A percentile compares a stretch with the other conserved stretches of the same genome.
phyloP scores from a whole-genome alignment of 2,888 invertebrate species.

The Tenthredo notha region DNA sequence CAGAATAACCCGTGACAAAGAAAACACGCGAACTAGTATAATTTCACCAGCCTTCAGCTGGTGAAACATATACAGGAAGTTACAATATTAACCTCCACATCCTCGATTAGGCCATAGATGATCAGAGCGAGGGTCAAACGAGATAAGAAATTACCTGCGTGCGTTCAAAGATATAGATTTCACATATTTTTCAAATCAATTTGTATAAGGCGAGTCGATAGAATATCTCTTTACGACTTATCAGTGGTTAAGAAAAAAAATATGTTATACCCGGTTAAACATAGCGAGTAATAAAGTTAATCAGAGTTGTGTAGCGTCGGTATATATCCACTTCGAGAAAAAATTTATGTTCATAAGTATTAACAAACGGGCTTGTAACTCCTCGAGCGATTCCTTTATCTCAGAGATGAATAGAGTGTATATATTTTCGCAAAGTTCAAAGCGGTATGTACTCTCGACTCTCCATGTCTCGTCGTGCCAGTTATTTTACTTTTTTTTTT shows the following conservation, averaged over 20 bases:
- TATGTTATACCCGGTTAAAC: too few relatives aligned
- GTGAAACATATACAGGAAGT: too few relatives aligned
- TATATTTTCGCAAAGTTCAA: slow-evolving; percentile 31
- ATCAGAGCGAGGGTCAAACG: background rate
- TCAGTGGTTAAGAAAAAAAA: background rate
- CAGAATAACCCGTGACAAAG: too few relatives aligned
- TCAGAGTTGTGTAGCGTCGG: too few relatives aligned
- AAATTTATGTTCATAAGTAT: slow-evolving; percentile 1
- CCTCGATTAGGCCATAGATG: background rate
- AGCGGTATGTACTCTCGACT: slow-evolving; percentile 8
- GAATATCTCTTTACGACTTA: too few relatives aligned
- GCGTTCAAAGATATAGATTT: too few relatives aligned
- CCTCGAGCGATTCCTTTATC: slow-evolving; percentile 22
- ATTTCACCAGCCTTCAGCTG: too few relatives aligned
- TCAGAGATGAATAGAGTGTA: background rate
- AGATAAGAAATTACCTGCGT: background rate
- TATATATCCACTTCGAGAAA: background rate
- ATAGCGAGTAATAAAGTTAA: too few relatives aligned
- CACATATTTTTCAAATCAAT: too few relatives aligned
- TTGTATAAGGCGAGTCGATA: too few relatives aligned
- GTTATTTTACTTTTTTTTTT: background rate
- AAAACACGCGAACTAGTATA: too few relatives aligned
- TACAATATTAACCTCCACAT: background rate
- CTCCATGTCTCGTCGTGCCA: background rate
- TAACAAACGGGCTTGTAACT: slow-evolving; percentile 5